These are phyloP conservation scores for Enteromius trimaculatus DNA, from an alignment of 2,797 vertebrate genomes.

Conservation along the genomic window DNA sequence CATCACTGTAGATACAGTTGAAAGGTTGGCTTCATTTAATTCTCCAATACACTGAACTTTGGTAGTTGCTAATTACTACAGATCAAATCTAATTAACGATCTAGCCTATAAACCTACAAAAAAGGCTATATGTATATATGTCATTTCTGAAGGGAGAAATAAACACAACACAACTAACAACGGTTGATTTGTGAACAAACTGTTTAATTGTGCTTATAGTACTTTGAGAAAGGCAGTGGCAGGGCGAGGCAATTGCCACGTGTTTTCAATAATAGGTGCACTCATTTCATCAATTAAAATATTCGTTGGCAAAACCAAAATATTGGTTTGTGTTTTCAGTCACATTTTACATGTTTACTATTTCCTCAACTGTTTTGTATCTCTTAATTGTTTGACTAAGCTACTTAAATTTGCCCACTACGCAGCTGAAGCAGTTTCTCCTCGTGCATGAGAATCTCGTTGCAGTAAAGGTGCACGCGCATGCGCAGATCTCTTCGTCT, in stretches of 20 bases:
- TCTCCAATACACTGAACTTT: not conserved
- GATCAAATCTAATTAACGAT: not conserved
- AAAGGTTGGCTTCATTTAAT: not conserved
- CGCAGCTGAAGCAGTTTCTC: not conserved
- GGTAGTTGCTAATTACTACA: not conserved
- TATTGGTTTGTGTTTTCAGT: not conserved
- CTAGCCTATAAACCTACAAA: not conserved
- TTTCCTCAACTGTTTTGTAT: not conserved
- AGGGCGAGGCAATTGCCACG: not conserved
- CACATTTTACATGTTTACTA: too few species aligned
- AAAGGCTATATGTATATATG: not conserved
- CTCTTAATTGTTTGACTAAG: not conserved
- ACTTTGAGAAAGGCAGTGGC: not conserved
- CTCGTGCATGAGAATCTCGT: slow-evolving; percentile 27
- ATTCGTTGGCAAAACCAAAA: not conserved
- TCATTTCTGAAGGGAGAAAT: too few species aligned
- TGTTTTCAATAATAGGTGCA: slow-evolving; percentile 5
- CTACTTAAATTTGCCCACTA: not conserved
- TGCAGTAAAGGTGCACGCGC: slow-evolving; percentile 64
- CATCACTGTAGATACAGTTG: not conserved
- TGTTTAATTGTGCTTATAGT: not conserved
- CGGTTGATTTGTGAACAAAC: not conserved
- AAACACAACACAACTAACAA: not conserved
- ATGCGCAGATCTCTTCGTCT: slow-evolving; percentile 60
- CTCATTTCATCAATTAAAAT: not conserved